A percentile compares a stretch with the other conserved stretches of the same genome.
These are phyloP conservation scores for Orthosia gracilis DNA, from an alignment of 2,888 invertebrate species.

Conservation along the genomic window DNA sequence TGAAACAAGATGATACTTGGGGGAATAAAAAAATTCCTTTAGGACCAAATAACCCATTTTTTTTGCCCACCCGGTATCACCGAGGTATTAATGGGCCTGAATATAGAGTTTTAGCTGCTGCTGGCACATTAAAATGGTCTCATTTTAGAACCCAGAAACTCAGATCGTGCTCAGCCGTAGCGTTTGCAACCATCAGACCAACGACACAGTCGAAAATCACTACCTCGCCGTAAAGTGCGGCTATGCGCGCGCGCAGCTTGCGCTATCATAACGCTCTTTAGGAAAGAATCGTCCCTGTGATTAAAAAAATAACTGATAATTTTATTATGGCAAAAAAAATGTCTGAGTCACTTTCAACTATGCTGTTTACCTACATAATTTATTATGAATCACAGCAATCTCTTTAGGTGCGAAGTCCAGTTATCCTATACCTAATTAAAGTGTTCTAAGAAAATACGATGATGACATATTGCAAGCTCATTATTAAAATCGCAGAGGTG, in stretches of 20 bases:
- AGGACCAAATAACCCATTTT: too few species aligned
- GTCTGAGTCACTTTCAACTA: background rate
- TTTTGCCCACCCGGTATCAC: too few species aligned
- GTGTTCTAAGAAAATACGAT: background rate
- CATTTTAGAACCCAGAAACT: too few species aligned
- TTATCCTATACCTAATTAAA: conserved; percentile 12
- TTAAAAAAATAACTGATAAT: background rate
- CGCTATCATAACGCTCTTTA: background rate
- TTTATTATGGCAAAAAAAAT: background rate
- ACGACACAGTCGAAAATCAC: too few species aligned
- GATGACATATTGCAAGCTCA: conserved; percentile 6
- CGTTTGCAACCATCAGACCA: too few species aligned
- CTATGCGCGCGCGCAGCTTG: background rate
- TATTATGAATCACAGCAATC: background rate
- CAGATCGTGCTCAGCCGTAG: too few species aligned
- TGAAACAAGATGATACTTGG: too few species aligned
- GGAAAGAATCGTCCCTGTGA: background rate
- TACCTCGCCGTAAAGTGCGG: background rate
- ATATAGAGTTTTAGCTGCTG: too few species aligned
- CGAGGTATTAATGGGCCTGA: too few species aligned
- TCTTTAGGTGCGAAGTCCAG: background rate
- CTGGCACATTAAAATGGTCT: too few species aligned
- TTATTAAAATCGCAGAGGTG: conserved; percentile 8
- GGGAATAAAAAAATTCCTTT: too few species aligned
- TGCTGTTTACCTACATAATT: background rate